Conservation (phyloP, 2,888 invertebrate genomes). For the Diaperis boleti region DNA sequence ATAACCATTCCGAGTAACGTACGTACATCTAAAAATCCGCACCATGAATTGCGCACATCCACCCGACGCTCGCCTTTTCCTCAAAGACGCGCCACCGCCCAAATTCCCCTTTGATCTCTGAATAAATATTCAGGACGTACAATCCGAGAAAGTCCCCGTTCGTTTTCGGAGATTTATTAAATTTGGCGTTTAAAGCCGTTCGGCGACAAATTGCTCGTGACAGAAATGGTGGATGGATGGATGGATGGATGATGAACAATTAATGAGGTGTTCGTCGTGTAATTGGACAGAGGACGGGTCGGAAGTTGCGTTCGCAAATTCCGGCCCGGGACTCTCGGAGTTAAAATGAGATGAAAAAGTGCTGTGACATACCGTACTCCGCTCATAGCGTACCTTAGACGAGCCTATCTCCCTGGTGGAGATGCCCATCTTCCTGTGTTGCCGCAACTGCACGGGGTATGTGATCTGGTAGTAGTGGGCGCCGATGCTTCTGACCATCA, state of each 20-base stretch:
- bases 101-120: constrained; percentile 29
- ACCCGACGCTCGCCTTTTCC: constrained; percentile 16
- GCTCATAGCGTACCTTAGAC: constrained; percentile 81
- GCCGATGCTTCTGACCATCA: constrained; percentile 91
- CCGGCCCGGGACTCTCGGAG: too few relatives aligned
- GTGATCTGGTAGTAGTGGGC: constrained; percentile 94
- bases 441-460: constrained; percentile 92
- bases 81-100: constrained; percentile 24
- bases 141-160: constrained; percentile 9
- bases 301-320: constrained; percentile 22
- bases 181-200: constrained; percentile 21
- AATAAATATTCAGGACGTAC: constrained; percentile 30
- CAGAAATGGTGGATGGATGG: constrained; percentile 27
- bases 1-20: too few relatives aligned
- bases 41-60: constrained; percentile 9
- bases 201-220: constrained; percentile 30
- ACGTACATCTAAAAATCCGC: too few relatives aligned
- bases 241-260: constrained; percentile 29
- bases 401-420: constrained; percentile 91
- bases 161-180: constrained; percentile 33
- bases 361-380: constrained; percentile 71
- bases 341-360: constrained; percentile 60
- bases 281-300: not conserved
- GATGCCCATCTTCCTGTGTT: constrained; percentile 96
- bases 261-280: constrained; percentile 21